Evolutionary conservation across 1,140 invertebrate genomes (phyloP), one percentile per base, ranked within the genome.

Genomic region (Pseudomyrmex sp.): DNA sequence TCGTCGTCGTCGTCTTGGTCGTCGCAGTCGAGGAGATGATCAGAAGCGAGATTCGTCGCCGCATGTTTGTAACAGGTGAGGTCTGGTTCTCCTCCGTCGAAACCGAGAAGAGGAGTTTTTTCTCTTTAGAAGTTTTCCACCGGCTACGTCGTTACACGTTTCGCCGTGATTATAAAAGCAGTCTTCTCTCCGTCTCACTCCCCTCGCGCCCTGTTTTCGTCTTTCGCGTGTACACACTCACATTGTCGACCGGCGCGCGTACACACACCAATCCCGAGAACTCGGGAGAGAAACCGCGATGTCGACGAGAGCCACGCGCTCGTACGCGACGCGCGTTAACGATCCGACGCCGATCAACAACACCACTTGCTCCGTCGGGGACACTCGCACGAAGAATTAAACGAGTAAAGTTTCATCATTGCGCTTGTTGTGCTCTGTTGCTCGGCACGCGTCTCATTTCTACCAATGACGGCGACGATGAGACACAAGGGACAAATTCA

Each of bases 31-130:
- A 83, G 83, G 61, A 83, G 70, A 79, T 79, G 76, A 62, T 77
- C 56, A 79, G 59, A 75, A 58, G 84, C 15, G 48, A 85, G 73
- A 86, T 65, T 84, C 63, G 74, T 74, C 86, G 88, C 88, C 88
- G 89, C 90, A 91, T 91, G 87, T 89, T 90, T 87, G 89, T 85
- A 86, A 86, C 73, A 77, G 65, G 35, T 35, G 35, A 35, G 35
- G 5, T 35, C 35, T 7, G 0, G 35, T 35, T 35, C 35, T 35
- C 5, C 35, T 35, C 86, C 84, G 84, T 79, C 76, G 65, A 20
- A 35, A 18, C 76, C 65, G 66, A 70, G 56, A 26, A 68, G 63
- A 77, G 26, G n/a, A 35, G 35, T 35, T 35, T 35, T 35, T 35
- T 35, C 35, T 7, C 35, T 35, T 7, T 35, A 35, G 35, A 35